Evolutionary conservation across 2,113 vertebrate genomes (phyloP).

Genomic region (Corydoras maculifer): DNA sequence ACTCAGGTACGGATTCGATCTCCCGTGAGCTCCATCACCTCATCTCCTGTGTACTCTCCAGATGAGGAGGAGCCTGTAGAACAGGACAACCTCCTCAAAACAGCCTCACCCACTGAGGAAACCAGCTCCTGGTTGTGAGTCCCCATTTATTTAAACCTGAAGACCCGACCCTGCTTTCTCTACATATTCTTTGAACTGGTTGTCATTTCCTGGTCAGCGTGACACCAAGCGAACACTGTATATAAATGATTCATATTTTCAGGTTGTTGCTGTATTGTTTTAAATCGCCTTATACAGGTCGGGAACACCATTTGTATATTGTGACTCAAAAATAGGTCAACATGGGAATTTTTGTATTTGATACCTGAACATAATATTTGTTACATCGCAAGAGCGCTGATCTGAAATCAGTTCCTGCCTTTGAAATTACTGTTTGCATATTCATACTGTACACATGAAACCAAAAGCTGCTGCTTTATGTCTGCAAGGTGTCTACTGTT

Average conservation of each 20-base stretch:
- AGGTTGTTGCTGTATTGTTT: too few relatives aligned
- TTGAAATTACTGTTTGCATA: too few relatives aligned
- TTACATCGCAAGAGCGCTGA: neutral
- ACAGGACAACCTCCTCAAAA: slow-evolving; percentile 53
- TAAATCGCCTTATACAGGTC: too few relatives aligned
- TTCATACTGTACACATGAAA: too few relatives aligned
- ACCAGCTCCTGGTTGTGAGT: slow-evolving; percentile 52
- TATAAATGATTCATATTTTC: too few relatives aligned
- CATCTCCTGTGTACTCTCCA: neutral
- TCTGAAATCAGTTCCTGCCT: neutral
- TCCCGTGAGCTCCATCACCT: neutral
- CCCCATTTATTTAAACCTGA: neutral
- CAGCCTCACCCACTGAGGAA: slow-evolving; percentile 9
- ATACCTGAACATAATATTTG: neutral
- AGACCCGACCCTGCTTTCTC: neutral
- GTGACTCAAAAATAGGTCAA: neutral
- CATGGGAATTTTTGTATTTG: neutral
- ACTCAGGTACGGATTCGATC: slow-evolving; percentile 26
- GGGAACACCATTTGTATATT: too few relatives aligned
- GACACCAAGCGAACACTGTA: too few relatives aligned
- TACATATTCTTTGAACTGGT: too few relatives aligned
- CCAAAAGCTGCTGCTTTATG: too few relatives aligned
- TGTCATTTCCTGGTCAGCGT: too few relatives aligned
- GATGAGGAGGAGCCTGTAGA: slow-evolving; percentile 42
- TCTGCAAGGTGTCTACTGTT: too few relatives aligned